Evolutionary conservation across 2,113 vertebrate species (phyloP).

Genomic region (Istiophorus platypterus): DNA sequence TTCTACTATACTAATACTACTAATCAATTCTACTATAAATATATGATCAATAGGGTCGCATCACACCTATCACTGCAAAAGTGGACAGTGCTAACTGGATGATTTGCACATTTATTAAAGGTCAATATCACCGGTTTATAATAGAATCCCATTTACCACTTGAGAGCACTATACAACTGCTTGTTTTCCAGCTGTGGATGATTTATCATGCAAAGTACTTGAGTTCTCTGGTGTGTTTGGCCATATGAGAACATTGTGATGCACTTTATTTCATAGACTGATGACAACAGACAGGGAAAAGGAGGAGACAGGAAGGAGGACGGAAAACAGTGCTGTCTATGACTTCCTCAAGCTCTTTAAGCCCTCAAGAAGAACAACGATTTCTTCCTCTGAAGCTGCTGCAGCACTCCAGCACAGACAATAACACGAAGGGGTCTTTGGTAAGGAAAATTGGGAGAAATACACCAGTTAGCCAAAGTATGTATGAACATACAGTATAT

Average conservation of each 20-base stretch:
- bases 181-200: conserved; percentile 35
- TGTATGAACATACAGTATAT: too few species aligned
- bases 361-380: conserved; percentile 36
- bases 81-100: not conserved
- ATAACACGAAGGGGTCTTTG: conserved; percentile 19
- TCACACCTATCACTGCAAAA: conserved; percentile 13
- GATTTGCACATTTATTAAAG: conserved; percentile 16
- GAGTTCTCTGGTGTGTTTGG: conserved; percentile 44
- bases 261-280: conserved; percentile 42
- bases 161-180: conserved; percentile 29
- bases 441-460: not conserved
- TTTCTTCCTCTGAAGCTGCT: conserved; percentile 32
- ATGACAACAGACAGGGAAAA: conserved; percentile 30
- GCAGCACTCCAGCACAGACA: conserved; percentile 20
- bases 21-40: conserved; percentile 22
- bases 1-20: too few species aligned
- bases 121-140: conserved; percentile 22
- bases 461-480: too few species aligned
- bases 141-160: conserved; percentile 34
- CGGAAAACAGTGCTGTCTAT: conserved; percentile 9
- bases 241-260: conserved; percentile 49
- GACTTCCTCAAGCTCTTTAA: conserved; percentile 47
- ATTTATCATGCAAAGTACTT: conserved; percentile 51
- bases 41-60: conserved; percentile 17
- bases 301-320: conserved; percentile 30